A percentile compares a stretch with the other conserved stretches of the same genome.
These are phyloP conservation scores for Eueides isabella DNA, from an alignment of 1,140 invertebrate genomes.

Conservation along the genomic window DNA sequence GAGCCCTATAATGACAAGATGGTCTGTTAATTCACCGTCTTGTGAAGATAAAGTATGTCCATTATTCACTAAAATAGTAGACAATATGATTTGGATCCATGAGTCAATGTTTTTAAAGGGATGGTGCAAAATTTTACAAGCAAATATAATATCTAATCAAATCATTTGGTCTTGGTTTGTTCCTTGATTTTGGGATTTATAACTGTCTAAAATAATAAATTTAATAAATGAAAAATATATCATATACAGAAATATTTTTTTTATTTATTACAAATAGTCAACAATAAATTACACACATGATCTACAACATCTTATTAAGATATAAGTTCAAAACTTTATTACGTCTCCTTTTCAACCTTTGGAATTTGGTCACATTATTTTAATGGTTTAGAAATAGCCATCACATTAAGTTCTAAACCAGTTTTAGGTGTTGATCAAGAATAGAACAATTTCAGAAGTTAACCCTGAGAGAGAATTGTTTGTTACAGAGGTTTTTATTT, in stretches of 20 bases:
- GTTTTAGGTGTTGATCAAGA: conserved; percentile 57
- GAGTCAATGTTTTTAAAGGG: conserved; percentile 77
- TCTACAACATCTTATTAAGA: background rate
- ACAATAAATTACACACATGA: background rate
- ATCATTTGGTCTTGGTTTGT: background rate
- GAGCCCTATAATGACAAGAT: conserved; percentile 61
- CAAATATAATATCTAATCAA: background rate
- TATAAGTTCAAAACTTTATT: background rate
- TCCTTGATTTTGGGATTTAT: background rate
- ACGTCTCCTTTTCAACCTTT: conserved; percentile 34
- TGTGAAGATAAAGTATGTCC: conserved; percentile 75
- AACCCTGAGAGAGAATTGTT: too few relatives aligned
- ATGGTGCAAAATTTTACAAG: background rate
- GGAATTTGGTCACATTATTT: conserved; percentile 53
- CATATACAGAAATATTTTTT: too few relatives aligned
- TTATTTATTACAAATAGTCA: too few relatives aligned
- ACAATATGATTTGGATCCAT: conserved; percentile 85
- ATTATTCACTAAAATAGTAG: conserved; percentile 84
- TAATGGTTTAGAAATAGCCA: conserved; percentile 63
- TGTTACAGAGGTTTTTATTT: too few relatives aligned
- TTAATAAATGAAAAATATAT: conserved; percentile 33
- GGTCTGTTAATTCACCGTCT: conserved; percentile 21
- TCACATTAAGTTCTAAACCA: conserved; percentile 53
- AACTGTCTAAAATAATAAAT: background rate
- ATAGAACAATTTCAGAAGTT: too few relatives aligned